Evolutionary conservation across 1,140 invertebrate species (phyloP).

Genomic region (Proctacanthus coquilletti): DNA sequence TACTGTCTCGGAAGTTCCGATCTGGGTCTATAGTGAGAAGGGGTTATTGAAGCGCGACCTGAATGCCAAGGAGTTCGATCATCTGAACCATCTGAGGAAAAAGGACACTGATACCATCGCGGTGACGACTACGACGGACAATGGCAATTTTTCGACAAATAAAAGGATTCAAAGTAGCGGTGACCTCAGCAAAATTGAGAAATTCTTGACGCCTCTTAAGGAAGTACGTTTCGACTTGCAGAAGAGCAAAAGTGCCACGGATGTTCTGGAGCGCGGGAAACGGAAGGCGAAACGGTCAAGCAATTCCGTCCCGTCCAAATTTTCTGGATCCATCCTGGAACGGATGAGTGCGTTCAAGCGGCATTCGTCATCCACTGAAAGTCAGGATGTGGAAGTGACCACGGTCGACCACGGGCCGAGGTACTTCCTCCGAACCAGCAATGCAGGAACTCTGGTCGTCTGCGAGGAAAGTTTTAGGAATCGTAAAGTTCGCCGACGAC

Average conservation of each 20-base stretch:
- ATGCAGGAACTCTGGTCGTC: constrained; percentile 34
- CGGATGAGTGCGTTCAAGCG: constrained; percentile 20
- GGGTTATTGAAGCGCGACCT: not conserved
- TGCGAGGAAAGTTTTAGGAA: constrained; percentile 31
- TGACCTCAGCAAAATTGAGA: no score
- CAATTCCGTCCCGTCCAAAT: constrained; percentile 4
- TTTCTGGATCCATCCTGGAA: constrained; percentile 17
- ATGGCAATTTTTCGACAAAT: no score
- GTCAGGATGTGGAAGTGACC: constrained; percentile 4
- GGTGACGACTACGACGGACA: no score
- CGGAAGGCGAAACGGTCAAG: not conserved
- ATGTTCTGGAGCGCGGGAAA: constrained; percentile 17
- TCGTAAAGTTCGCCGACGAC: constrained; percentile 17
- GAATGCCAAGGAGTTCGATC: constrained; percentile 2
- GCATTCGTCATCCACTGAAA: constrained; percentile 21
- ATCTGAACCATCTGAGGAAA: no score
- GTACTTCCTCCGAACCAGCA: constrained; percentile 31
- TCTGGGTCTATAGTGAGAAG: not conserved
- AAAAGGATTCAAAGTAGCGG: no score
- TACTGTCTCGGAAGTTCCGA: not conserved
- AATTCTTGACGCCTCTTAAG: not conserved
- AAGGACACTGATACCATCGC: not conserved
- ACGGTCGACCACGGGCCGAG: constrained; percentile 13
- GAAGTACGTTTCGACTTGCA: constrained; percentile 2
- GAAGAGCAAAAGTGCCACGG: constrained; percentile 1